Percentiles rank a stretch among this genome's conserved stretches.
phyloP scores from a whole-genome alignment of 30 jellyfish, hydroid and myxozoan genomes.

The Aurelia aurita complex sp. Pacific region DNA sequence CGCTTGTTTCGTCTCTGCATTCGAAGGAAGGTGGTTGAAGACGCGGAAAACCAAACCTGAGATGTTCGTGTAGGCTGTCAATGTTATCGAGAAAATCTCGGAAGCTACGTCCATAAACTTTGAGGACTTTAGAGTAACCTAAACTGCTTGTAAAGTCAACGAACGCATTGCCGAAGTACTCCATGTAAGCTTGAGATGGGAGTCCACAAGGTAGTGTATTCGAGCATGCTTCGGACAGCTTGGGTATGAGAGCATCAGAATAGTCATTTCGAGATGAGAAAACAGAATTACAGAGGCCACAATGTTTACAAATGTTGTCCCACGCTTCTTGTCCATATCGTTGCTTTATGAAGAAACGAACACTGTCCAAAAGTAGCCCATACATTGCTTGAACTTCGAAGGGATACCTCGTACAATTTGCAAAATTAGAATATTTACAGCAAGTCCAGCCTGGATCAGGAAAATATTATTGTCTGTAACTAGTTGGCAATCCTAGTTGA shows the following conservation, averaged over 20 bases:
- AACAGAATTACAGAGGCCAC: constrained; percentile 7
- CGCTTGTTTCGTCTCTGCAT: constrained; percentile 54
- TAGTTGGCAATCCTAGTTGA: no score
- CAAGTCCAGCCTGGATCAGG: no score
- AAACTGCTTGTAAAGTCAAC: constrained; percentile 39
- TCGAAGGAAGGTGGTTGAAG: constrained; percentile 63
- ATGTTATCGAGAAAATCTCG: constrained; percentile 59
- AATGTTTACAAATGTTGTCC: constrained; percentile 41
- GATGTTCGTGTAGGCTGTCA: constrained; percentile 71
- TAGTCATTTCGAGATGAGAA: constrained; percentile 30
- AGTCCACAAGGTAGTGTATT: constrained; percentile 32
- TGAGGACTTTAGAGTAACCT: constrained; percentile 58
- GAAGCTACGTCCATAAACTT: constrained; percentile 54
- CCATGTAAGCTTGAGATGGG: constrained; percentile 44
- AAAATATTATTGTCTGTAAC: no score
- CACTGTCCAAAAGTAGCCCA: constrained; percentile 55
- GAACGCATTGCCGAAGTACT: constrained; percentile 59
- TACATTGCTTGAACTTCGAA: constrained; percentile 10
- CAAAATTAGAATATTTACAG: no score
- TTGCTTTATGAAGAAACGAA: constrained; percentile 29
- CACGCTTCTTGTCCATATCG: constrained; percentile 53
- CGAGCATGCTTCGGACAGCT: constrained; percentile 58
- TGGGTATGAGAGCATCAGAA: constrained; percentile 52
- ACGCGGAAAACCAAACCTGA: constrained; percentile 54
- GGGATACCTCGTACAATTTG: neutral